Evolutionary conservation across 2,113 vertebrate species (phyloP), one percentile per base, ranked within the genome.

Genomic region (Struthidea cinerea): DNA sequence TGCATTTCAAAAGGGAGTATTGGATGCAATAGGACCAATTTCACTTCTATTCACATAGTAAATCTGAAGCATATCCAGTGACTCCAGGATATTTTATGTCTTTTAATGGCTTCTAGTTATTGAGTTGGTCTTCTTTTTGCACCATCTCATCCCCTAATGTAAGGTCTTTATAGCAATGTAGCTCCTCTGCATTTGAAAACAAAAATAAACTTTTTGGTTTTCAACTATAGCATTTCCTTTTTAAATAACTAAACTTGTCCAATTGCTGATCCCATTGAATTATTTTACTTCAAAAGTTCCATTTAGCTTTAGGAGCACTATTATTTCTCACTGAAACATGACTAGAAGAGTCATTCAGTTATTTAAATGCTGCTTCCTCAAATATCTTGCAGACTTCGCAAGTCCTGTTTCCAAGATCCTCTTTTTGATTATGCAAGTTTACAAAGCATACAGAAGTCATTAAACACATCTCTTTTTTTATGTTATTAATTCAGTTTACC

Each of bases 351-450:
- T 93, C 67, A 90, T 69, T 93, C 81, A 69, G 82, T 87, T 96
- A 89, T 76, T 93, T 95, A 83, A 93, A 57, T 53, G 39, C 22
- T 65, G 35, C 89, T 96, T 97, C 95, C 85, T 24, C 63, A 96
- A 94, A 91, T 87, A 91, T 57, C 83, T 63, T 80, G 87, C 90
- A 86, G 71, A 90, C 55, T 91, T 91, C 0, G 6, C 89, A 93
- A 80, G 59, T 85, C 46, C 41, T 46, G 8, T 60, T 94, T 95
- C 59, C 68, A 91, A 91, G 81, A 91, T 96, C 91, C 94, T 93
- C 92, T 93, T 95, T 95, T 73, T 65, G 87, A 91, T 96, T 90
- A 74, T 0, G 6, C 93, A 94, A 96, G 82, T 77, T 90, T 90
- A 83, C 69, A 76, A 91, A 94, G 82, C 3, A 13, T 42, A 41